Conservation (phyloP, 2,797 vertebrate species). For the Ceryle rudis region DNA sequence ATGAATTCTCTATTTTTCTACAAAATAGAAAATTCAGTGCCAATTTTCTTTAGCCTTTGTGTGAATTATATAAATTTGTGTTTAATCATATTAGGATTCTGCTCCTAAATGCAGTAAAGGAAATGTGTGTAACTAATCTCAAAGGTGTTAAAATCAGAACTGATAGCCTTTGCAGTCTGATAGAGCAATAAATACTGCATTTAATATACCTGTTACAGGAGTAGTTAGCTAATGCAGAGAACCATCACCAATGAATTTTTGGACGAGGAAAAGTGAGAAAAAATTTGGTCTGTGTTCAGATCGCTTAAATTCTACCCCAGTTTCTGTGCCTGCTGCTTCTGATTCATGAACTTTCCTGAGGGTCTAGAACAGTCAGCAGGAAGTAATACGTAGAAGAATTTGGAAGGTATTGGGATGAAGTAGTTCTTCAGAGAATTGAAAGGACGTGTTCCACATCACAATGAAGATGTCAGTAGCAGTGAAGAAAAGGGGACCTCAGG, state of each 20-base stretch:
- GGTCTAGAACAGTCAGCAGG: neutral
- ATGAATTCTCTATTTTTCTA: neutral
- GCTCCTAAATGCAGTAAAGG: neutral
- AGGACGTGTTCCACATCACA: neutral
- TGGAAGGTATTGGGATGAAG: neutral
- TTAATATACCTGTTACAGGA: neutral
- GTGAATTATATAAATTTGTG: neutral
- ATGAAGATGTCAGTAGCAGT: neutral
- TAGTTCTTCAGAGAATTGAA: neutral
- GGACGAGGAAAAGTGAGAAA: neutral
- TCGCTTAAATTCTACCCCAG: neutral
- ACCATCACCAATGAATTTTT: neutral
- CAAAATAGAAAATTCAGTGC: neutral
- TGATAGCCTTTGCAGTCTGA: neutral
- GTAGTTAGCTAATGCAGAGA: neutral
- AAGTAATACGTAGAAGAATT: neutral
- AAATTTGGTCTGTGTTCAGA: neutral
- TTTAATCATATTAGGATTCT: neutral
- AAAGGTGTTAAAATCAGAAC: neutral
- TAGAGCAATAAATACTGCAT: neutral
- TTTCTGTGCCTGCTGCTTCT: neutral
- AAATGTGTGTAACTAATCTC: neutral
- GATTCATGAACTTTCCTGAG: neutral
- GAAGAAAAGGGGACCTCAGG: neutral
- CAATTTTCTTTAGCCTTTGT: neutral